Evolutionary conservation across 2,797 vertebrate species (phyloP).

Genomic region (Chaetophractus vellerosus): DNA sequence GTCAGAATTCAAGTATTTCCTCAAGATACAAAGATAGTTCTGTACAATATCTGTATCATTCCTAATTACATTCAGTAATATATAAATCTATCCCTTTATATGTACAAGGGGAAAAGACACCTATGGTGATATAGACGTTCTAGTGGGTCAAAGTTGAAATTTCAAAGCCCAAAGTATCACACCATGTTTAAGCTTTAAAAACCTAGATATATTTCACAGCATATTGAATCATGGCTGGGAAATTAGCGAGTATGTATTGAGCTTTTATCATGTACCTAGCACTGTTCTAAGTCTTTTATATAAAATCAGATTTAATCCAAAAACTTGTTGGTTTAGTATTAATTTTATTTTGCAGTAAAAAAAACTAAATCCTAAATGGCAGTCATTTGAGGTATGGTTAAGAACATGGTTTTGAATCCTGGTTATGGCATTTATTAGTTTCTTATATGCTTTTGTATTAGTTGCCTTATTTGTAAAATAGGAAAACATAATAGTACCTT

Average conservation of each 20-base stretch:
- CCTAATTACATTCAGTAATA: not conserved
- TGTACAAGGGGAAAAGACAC: not conserved
- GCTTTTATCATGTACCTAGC: not conserved
- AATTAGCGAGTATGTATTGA: not conserved
- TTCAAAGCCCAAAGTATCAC: not conserved
- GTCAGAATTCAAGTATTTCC: constrained; percentile 29
- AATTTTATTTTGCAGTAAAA: constrained; percentile 5
- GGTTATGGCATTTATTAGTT: not conserved
- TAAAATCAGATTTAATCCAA: constrained; percentile 37
- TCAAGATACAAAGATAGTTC: not conserved
- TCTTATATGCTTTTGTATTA: not conserved
- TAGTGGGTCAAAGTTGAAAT: not conserved
- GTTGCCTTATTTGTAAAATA: not conserved
- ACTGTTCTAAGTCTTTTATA: not conserved
- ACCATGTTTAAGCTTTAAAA: not conserved
- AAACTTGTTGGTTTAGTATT: not conserved
- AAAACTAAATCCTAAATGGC: not conserved
- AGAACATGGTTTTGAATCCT: not conserved
- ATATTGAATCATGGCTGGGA: not conserved
- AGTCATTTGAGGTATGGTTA: not conserved
- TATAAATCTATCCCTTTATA: not conserved
- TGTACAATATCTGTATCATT: not conserved
- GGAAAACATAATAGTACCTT: not conserved
- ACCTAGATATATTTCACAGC: not conserved
- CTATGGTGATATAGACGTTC: not conserved